These are phyloP conservation scores for Fukomys damarensis DNA, from an alignment of 2,113 vertebrate species.

Conservation along the genomic window DNA sequence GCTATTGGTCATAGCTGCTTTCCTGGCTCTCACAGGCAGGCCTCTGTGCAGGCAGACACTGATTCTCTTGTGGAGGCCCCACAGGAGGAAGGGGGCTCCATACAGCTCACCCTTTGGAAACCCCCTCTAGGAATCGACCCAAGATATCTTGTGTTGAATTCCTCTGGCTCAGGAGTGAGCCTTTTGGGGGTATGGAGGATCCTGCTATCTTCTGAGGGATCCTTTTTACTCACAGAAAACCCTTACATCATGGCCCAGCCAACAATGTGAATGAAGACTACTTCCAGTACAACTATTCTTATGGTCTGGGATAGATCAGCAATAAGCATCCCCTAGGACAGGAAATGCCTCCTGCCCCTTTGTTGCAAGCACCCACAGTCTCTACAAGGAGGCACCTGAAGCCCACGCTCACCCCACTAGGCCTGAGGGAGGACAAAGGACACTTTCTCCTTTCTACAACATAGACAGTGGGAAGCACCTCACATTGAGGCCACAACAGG, in stretches of 20 bases:
- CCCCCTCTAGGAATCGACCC: background rate
- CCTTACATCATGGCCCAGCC: background rate
- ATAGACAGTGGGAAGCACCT: background rate
- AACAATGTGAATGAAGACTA: background rate
- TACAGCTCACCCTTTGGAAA: rapidly evolving
- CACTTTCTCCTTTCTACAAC: background rate
- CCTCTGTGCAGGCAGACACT: background rate
- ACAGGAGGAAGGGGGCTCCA: rapidly evolving
- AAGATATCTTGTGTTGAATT: background rate
- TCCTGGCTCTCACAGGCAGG: background rate
- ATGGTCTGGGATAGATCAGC: background rate
- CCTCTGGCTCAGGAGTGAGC: background rate
- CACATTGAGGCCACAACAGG: background rate
- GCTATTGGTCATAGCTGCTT: background rate
- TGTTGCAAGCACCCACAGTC: background rate
- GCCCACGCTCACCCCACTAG: too few relatives aligned
- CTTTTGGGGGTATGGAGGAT: too few relatives aligned
- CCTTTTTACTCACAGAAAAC: background rate
- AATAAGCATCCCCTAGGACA: background rate
- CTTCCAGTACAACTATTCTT: background rate
- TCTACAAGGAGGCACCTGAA: background rate
- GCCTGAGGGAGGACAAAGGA: background rate
- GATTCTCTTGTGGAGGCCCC: background rate
- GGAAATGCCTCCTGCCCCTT: background rate
- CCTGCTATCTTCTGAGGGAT: background rate